Percentiles rank a stretch among this genome's conserved stretches.
Evolutionary conservation across 2,113 vertebrate genomes (phyloP).

Genomic region (Vulpes lagopus): DNA sequence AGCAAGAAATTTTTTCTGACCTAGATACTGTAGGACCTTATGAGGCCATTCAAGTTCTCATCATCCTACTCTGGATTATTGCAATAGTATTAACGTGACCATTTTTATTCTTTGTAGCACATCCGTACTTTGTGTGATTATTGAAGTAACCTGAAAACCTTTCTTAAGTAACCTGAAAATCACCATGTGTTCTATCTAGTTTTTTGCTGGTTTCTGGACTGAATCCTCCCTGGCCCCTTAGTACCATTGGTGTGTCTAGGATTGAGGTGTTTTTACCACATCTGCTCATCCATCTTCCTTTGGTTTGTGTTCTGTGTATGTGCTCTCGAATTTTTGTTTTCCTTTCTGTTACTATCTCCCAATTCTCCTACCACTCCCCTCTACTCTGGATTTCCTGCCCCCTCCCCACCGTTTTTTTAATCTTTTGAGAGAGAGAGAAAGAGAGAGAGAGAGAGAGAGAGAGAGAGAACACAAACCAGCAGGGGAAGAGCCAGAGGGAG

Average conservation of each 20-base stretch:
- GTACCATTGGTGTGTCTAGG: neutral
- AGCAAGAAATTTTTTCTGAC: neutral
- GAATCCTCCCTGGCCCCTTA: too few relatives aligned
- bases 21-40: neutral
- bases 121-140: neutral
- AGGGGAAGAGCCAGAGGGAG: too few relatives aligned
- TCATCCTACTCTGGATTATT: neutral
- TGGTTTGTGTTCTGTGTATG: neutral
- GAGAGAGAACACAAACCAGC: too few relatives aligned
- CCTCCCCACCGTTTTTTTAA: too few relatives aligned
- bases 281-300: neutral
- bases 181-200: neutral
- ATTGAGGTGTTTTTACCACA: neutral
- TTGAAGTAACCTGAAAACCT: neutral
- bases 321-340: neutral
- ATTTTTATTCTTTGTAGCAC: neutral
- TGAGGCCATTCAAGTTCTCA: rapidly evolving
- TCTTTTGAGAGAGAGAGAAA: too few relatives aligned
- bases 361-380: neutral
- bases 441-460: too few relatives aligned
- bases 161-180: neutral
- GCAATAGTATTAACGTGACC: rapidly evolving
- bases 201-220: neutral
- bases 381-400: neutral
- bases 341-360: neutral